These are phyloP conservation scores for Coptodon bakossiorum DNA, from an alignment of 2,113 vertebrate genomes.

Conservation along the genomic window DNA sequence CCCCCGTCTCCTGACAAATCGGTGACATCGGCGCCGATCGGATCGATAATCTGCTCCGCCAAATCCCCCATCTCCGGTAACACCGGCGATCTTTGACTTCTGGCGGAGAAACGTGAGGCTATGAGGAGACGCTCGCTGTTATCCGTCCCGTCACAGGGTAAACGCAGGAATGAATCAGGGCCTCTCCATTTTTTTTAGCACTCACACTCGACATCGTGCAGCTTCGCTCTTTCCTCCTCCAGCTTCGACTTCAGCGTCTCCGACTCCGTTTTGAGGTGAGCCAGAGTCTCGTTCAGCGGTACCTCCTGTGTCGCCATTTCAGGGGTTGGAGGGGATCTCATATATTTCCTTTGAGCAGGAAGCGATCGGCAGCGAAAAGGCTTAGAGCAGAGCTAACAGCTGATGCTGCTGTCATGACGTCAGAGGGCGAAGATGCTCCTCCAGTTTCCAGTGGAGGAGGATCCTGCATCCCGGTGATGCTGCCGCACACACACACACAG, in stretches of 20 bases:
- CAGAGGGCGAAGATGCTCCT: constrained; percentile 61
- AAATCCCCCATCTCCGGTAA: neutral
- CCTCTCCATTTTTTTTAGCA: constrained; percentile 58
- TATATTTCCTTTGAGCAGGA: constrained; percentile 63
- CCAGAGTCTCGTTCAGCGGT: constrained; percentile 87
- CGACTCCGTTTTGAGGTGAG: constrained; percentile 87
- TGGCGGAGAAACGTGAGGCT: neutral
- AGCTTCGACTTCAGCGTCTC: constrained; percentile 91
- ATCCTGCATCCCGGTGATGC: constrained; percentile 28
- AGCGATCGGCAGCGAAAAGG: constrained; percentile 57
- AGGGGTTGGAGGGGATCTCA: constrained; percentile 64
- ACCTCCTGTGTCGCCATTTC: constrained; percentile 96
- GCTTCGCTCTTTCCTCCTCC: constrained; percentile 95
- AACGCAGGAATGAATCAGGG: constrained; percentile 10
- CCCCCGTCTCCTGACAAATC: neutral
- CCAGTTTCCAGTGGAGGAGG: constrained; percentile 18
- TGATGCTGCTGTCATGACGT: constrained; percentile 76
- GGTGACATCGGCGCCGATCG: neutral
- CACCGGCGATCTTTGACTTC: neutral
- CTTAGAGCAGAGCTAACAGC: constrained; percentile 61
- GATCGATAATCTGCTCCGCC: neutral
- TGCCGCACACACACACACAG: neutral
- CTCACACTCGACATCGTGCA: constrained; percentile 98
- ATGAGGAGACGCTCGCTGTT: neutral
- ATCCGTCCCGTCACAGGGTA: neutral